Conservation (phyloP, 2,888 invertebrate genomes). For the Ormyrus labotus region DNA sequence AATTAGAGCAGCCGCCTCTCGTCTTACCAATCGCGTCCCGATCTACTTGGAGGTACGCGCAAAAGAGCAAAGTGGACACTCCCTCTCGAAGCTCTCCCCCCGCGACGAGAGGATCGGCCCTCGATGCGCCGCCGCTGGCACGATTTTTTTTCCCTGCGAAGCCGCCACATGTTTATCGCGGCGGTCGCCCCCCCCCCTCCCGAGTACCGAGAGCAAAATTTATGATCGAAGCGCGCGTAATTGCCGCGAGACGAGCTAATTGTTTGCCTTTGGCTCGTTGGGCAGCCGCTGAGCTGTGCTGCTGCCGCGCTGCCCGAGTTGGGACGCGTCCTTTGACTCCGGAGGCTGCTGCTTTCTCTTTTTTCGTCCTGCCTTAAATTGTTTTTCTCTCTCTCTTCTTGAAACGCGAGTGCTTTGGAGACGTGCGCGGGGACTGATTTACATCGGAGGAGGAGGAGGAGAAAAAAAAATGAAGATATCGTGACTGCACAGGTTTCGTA, state of each 20-base stretch:
- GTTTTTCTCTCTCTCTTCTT: too few species aligned
- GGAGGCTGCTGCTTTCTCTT: too few species aligned
- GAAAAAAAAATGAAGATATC: background rate
- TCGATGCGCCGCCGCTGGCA: background rate
- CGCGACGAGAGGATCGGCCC: background rate
- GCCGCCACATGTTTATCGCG: background rate
- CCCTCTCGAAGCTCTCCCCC: slow-evolving; percentile 26
- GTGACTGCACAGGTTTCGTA: slow-evolving; percentile 13
- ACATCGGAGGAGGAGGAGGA: too few species aligned
- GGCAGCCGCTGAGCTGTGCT: background rate
- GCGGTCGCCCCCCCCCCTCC: background rate
- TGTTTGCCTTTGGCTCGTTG: slow-evolving; percentile 18
- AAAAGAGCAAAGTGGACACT: slow-evolving; percentile 42
- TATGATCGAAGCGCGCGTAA: slow-evolving; percentile 27
- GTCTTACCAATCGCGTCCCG: background rate
- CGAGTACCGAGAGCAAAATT: slow-evolving; percentile 15
- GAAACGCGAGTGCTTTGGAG: too few species aligned
- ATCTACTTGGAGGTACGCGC: slow-evolving; percentile 21
- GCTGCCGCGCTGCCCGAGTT: too few species aligned
- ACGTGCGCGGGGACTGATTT: too few species aligned
- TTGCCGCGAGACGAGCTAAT: slow-evolving; percentile 14
- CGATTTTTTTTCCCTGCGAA: slow-evolving; percentile 10
- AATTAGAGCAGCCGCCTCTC: background rate
- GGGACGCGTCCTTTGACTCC: too few species aligned
- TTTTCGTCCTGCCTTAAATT: too few species aligned